A percentile compares a stretch with the other conserved stretches of the same genome.
Evolutionary conservation across 2,113 vertebrate genomes (phyloP).

Genomic region (Grus americana): DNA sequence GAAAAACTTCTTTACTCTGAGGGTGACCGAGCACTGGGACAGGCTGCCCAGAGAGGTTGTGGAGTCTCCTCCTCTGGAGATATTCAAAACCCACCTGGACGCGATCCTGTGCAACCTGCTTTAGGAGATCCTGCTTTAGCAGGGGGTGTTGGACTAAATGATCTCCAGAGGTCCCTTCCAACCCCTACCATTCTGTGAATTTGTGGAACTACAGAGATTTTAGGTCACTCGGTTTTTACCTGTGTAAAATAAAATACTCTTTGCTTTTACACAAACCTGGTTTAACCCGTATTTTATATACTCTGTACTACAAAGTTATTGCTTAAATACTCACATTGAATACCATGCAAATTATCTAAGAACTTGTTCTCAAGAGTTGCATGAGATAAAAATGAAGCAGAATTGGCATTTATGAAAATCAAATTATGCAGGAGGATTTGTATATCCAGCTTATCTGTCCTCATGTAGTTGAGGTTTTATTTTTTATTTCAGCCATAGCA

Average conservation of each 20-base stretch:
- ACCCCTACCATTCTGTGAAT: too few relatives aligned
- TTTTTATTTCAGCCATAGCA: background rate
- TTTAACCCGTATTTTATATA: background rate
- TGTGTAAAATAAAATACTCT: background rate
- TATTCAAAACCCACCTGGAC: too few relatives aligned
- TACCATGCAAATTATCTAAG: background rate
- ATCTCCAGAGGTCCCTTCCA: too few relatives aligned
- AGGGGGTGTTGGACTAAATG: too few relatives aligned
- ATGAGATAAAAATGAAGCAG: background rate
- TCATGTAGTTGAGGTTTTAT: background rate
- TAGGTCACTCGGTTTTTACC: background rate
- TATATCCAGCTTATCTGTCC: background rate
- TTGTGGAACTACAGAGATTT: background rate
- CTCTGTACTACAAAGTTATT: background rate
- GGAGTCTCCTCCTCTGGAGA: too few relatives aligned
- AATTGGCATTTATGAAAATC: background rate
- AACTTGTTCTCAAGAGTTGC: background rate
- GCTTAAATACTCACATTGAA: background rate
- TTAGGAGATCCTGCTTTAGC: too few relatives aligned
- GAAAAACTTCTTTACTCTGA: too few relatives aligned
- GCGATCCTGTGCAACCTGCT: too few relatives aligned
- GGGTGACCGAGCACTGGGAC: too few relatives aligned
- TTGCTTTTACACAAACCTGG: background rate
- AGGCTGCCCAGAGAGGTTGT: too few relatives aligned
- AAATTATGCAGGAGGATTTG: background rate